These are phyloP conservation scores for Coelinius sp. DNA, from an alignment of 2,888 invertebrate species.

Conservation along the genomic window DNA sequence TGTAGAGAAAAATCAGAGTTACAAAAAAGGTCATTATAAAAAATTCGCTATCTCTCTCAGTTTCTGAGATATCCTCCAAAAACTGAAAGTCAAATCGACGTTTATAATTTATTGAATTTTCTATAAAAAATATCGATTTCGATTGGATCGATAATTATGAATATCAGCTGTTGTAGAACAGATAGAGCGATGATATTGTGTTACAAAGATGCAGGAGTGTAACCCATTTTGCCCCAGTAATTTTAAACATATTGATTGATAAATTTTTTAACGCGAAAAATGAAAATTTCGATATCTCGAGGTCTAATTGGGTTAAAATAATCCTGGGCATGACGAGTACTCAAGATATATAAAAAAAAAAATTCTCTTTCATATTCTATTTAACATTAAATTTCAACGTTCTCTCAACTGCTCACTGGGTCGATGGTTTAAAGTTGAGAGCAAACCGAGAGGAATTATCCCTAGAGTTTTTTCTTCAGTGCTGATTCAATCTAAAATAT, in stretches of 20 bases:
- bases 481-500: conserved; percentile 44
- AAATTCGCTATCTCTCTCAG: too few relatives aligned
- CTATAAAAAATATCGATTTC: too few relatives aligned
- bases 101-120: too few relatives aligned
- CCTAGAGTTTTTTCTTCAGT: conserved; percentile 32
- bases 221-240: neutral
- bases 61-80: too few relatives aligned
- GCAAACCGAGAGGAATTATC: conserved; percentile 34
- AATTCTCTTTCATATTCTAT: neutral
- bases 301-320: too few relatives aligned
- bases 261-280: neutral
- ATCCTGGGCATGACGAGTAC: conserved; percentile 7
- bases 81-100: too few relatives aligned
- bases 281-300: neutral
- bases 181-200: too few relatives aligned
- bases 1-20: too few relatives aligned
- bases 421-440: conserved; percentile 2
- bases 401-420: neutral
- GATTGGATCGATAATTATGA: too few relatives aligned
- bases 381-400: conserved; percentile 10
- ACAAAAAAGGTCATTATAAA: too few relatives aligned
- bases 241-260: neutral
- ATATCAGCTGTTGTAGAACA: too few relatives aligned
- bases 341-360: neutral
- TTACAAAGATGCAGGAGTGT: too few relatives aligned